These are phyloP conservation scores for Apeltes quadracus DNA, from an alignment of 2,113 vertebrate genomes.

Conservation along the genomic window DNA sequence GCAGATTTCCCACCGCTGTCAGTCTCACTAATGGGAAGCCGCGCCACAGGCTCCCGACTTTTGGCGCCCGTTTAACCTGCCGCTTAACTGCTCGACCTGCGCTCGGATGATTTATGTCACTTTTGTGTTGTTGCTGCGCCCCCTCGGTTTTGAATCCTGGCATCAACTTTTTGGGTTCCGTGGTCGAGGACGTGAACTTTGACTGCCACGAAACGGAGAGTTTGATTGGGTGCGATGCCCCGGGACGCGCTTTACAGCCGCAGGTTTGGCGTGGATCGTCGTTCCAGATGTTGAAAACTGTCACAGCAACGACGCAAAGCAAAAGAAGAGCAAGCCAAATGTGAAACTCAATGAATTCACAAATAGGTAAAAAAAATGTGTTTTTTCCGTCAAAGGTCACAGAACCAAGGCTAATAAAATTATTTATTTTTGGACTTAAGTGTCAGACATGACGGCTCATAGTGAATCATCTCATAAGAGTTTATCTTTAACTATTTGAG, in stretches of 20 bases:
- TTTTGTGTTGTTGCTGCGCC: slow-evolving; percentile 2
- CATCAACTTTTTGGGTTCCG: not conserved
- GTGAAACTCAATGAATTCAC: not conserved
- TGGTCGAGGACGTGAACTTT: not conserved
- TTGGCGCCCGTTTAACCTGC: slow-evolving; percentile 54
- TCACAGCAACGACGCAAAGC: not conserved
- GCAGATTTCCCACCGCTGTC: slow-evolving; percentile 63
- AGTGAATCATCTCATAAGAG: not conserved
- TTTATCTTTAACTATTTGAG: not conserved
- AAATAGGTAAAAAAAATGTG: not conserved
- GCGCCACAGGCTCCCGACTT: slow-evolving; percentile 45
- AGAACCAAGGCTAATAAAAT: not conserved
- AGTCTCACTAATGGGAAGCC: slow-evolving; percentile 66
- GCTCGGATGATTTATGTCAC: slow-evolving; percentile 38
- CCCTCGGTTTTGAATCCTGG: slow-evolving; percentile 9
- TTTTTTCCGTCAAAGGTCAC: not conserved
- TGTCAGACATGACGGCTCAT: not conserved
- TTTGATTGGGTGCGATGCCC: not conserved
- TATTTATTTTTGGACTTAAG: not conserved
- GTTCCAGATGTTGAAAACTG: not conserved
- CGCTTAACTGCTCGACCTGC: slow-evolving; percentile 61
- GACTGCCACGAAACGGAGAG: not conserved
- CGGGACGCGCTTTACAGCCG: not conserved
- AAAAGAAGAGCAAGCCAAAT: not conserved
- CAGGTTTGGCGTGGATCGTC: not conserved